Percentiles rank a stretch among this genome's conserved stretches.
These are phyloP conservation scores for Nomada lathburiana DNA, from an alignment of 2,888 invertebrate species.

Conservation along the genomic window DNA sequence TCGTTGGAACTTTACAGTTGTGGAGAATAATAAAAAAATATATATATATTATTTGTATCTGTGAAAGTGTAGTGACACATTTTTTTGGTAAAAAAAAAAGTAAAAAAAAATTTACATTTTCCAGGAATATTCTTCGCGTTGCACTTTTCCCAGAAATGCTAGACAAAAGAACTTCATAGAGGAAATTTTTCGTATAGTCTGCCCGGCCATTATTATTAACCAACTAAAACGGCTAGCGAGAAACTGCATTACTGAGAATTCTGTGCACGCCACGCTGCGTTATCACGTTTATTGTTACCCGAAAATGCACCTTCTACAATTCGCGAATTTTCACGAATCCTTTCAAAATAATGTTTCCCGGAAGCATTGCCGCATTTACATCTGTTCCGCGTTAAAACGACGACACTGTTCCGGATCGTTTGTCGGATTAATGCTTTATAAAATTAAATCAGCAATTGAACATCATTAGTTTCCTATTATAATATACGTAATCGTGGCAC, in stretches of 20 bases:
- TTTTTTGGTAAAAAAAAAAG: too few species aligned
- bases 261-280: constrained; percentile 1
- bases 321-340: constrained; percentile 51
- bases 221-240: constrained; percentile 27
- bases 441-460: neutral
- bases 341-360: constrained; percentile 47
- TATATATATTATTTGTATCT: too few species aligned
- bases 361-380: constrained; percentile 18
- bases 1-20: too few species aligned
- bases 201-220: constrained; percentile 13
- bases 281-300: constrained; percentile 46
- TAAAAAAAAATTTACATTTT: neutral
- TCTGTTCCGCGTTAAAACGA: constrained; percentile 10
- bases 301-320: constrained; percentile 35
- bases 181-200: constrained; percentile 5
- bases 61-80: neutral
- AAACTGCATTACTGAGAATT: constrained; percentile 42
- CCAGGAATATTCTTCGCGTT: neutral
- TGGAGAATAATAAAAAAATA: too few species aligned
- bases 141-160: neutral
- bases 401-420: neutral
- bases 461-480: too few species aligned
- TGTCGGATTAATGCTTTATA: constrained; percentile 11
- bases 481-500: too few species aligned
- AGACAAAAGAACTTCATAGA: constrained; percentile 7